A percentile compares a stretch with the other conserved stretches of the same genome.
These are phyloP conservation scores for Hippoglossus hippoglossus DNA, from an alignment of 2,797 vertebrate species.

Conservation along the genomic window DNA sequence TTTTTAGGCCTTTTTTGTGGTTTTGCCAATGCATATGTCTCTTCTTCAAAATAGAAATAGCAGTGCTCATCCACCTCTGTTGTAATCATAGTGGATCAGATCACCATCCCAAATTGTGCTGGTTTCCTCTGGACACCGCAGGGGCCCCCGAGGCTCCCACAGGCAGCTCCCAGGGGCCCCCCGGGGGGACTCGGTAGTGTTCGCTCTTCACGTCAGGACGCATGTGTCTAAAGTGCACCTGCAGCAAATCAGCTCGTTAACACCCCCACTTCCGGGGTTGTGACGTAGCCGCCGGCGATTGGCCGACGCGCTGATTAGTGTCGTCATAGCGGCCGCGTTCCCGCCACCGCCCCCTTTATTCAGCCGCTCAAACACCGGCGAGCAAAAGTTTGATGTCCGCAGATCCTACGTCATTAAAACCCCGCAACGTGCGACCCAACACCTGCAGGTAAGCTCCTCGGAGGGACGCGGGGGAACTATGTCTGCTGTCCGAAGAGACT, in stretches of 20 bases:
- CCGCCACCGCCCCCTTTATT: conserved; percentile 67
- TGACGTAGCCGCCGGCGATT: conserved; percentile 62
- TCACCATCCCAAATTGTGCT: neutral
- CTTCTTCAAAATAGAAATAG: neutral
- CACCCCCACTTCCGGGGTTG: conserved; percentile 41
- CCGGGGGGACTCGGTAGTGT: too few relatives aligned
- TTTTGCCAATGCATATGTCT: too few relatives aligned
- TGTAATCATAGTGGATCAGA: neutral
- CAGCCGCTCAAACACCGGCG: conserved; percentile 33
- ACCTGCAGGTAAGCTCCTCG: conserved; percentile 69
- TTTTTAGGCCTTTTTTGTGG: neutral
- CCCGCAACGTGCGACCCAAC: conserved; percentile 45
- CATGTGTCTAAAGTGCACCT: conserved; percentile 51
- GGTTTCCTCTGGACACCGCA: neutral
- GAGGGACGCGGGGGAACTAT: neutral
- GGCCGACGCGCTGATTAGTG: conserved; percentile 72
- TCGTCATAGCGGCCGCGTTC: conserved; percentile 71
- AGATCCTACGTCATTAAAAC: conserved; percentile 60
- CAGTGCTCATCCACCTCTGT: neutral
- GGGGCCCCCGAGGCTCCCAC: neutral
- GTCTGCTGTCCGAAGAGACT: rapidly evolving
- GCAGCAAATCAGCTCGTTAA: conserved; percentile 55
- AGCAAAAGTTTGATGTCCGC: conserved; percentile 60
- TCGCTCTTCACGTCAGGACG: neutral
- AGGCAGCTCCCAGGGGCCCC: too few relatives aligned